Conservation (phyloP, 1,140 invertebrate species). For the Lepidotrigona ventralis region DNA sequence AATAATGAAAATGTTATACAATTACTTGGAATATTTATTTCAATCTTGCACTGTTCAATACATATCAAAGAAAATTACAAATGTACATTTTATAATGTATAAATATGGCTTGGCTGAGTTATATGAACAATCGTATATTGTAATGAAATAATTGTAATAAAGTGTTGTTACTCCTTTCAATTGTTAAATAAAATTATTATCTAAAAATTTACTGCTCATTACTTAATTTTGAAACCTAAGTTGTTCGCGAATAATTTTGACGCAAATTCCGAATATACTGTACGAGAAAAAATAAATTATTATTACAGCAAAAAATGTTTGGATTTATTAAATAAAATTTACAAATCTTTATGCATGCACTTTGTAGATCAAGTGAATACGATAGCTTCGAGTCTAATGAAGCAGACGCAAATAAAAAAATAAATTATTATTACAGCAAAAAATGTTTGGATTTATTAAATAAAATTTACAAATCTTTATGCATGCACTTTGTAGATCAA, state of each 20-base stretch:
- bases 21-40: not conserved
- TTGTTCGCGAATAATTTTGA: not conserved
- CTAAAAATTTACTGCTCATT: not conserved
- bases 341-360: too few species aligned
- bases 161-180: slow-evolving; percentile 17
- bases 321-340: too few species aligned
- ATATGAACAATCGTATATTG: not conserved
- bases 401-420: too few species aligned
- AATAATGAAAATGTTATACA: not conserved
- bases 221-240: not conserved
- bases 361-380: too few species aligned
- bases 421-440: too few species aligned
- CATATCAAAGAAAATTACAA: not conserved
- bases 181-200: slow-evolving; percentile 13
- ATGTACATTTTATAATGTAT: not conserved
- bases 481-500: too few species aligned
- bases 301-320: too few species aligned
- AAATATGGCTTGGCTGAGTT: not conserved
- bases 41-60: not conserved
- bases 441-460: too few species aligned
- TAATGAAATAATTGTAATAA: slow-evolving; percentile 8
- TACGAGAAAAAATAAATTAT: too few species aligned
- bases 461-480: too few species aligned
- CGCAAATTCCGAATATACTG: too few species aligned
- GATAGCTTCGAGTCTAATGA: too few species aligned